Base-by-base conservation (phyloP, 2,113 vertebrate genomes). In the Limnothrissa miodon region DNA sequence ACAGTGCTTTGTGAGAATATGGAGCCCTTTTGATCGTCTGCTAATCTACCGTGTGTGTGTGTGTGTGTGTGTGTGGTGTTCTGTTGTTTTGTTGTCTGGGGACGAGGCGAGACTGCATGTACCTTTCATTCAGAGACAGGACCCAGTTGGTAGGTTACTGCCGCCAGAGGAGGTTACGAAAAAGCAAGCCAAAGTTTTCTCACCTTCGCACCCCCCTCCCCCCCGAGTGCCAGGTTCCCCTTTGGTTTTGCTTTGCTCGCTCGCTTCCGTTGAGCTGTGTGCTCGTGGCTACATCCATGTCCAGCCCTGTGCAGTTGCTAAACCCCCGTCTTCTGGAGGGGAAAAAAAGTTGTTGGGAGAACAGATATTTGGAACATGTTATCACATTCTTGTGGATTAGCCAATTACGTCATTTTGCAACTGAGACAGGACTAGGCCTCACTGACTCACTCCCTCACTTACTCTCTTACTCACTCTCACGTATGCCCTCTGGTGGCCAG, bases 401-500 rank as follows among this genome's bases (percentile, higher is more conserved):
- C 81, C 84, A 70, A 81, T 81, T 85, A 45, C 44, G 23, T 85
- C 74, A 79, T 81, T 82, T 85, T 36, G 7, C 48, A 44, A 78
- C 79, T 62, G 82, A 44, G 48, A 62, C 33, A 81, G 48, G 39
- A 81, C 53, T 25, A n/a, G 56, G 74, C 45, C n/a, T 8, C 59
- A 23, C 21, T 46, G 11, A 15, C 46, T 48, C 46, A 15, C 39
- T 36, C 6, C 45, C 13, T 62, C 25, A 42, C 1, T 17, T 44
- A 13, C 4, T 62, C 19, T 29, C 56, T 70, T 5, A 8, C 36
- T 45, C 44, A 7, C 5, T 56, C n/a, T 81, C 85, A 92, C 44
- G 91, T 90, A 90, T 90, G 1, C 92, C 91, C 92, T 88, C 93
- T 91, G 86, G 88, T 93, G 93, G 90, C 81, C 0, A 66, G 48